Percentiles rank a stretch among this genome's conserved stretches.
Evolutionary conservation across 1,140 invertebrate species (phyloP).

Genomic region (Zelostemma sp.): DNA sequence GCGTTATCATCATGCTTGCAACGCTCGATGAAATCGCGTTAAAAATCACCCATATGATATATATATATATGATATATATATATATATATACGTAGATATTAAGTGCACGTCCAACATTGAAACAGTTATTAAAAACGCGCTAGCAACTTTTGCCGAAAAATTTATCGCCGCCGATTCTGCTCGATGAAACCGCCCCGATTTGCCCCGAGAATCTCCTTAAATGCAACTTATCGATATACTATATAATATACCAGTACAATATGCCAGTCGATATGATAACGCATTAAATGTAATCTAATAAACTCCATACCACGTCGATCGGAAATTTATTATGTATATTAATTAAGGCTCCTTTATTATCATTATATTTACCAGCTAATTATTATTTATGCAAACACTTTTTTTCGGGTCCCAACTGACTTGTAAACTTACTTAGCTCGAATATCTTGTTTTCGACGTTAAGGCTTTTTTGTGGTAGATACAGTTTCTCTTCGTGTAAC

Average conservation of each 20-base stretch:
- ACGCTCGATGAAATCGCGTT: conserved; percentile 4
- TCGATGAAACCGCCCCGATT: conserved; percentile 41
- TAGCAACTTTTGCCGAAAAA: background rate
- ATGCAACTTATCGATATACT: conserved; percentile 51
- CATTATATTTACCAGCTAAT: conserved; percentile 54
- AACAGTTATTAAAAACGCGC: conserved; percentile 34
- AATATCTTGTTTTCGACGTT: conserved; percentile 46
- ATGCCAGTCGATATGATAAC: conserved; percentile 47
- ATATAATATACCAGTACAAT: conserved; percentile 32
- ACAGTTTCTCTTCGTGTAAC: conserved; percentile 7
- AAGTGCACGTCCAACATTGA: conserved; percentile 57
- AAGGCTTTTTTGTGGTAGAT: conserved; percentile 33
- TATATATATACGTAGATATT: conserved; percentile 34
- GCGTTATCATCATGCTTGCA: background rate
- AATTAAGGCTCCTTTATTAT: conserved; percentile 60
- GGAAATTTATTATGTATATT: conserved; percentile 56
- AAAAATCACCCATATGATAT: conserved; percentile 22
- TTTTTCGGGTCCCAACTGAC: conserved; percentile 60
- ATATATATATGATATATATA: too few relatives aligned
- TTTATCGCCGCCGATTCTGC: background rate
- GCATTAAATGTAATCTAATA: conserved; percentile 60
- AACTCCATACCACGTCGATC: conserved; percentile 46
- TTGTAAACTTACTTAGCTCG: conserved; percentile 58
- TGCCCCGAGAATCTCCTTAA: conserved; percentile 53
- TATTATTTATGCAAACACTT: conserved; percentile 56